phyloP scores from a whole-genome alignment of 2,113 vertebrate species.

The Triplophysa siluroides region DNA sequence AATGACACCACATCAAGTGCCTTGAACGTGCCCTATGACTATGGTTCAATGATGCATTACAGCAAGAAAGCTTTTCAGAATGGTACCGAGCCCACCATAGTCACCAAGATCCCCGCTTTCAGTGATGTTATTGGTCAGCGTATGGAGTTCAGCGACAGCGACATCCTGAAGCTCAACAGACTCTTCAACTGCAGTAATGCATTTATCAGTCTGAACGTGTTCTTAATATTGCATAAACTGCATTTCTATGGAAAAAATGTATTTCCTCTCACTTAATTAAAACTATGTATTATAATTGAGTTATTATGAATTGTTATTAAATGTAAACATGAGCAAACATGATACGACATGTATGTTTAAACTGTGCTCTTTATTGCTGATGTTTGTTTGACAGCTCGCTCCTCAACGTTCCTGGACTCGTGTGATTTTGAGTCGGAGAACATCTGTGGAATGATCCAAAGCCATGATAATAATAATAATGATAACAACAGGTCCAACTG shows the following conservation, averaged over 20 bases:
- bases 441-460: conserved; percentile 92
- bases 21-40: conserved; percentile 88
- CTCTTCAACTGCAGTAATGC: conserved; percentile 90
- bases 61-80: conserved; percentile 84
- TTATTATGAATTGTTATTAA: too few relatives aligned
- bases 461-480: conserved; percentile 68
- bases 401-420: conserved; percentile 86
- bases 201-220: background rate
- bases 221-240: too few relatives aligned
- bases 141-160: conserved; percentile 92
- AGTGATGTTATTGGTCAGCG: conserved; percentile 88
- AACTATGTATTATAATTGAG: too few relatives aligned
- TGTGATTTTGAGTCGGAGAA: conserved; percentile 91
- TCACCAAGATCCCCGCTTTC: conserved; percentile 87
- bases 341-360: background rate
- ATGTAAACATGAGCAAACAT: too few relatives aligned
- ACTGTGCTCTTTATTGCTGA: conserved; percentile 5
- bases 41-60: conserved; percentile 92
- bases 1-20: conserved; percentile 72
- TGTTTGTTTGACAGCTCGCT: conserved; percentile 71
- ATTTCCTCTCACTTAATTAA: too few relatives aligned
- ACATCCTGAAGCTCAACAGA: conserved; percentile 83
- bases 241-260: too few relatives aligned
- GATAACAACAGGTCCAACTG: conserved; percentile 69
- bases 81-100: conserved; percentile 82